A percentile compares a stretch with the other conserved stretches of the same genome.
Conservation (phyloP, 35 echinoderm and acorn worm species). For the Patiria miniata region DNA sequence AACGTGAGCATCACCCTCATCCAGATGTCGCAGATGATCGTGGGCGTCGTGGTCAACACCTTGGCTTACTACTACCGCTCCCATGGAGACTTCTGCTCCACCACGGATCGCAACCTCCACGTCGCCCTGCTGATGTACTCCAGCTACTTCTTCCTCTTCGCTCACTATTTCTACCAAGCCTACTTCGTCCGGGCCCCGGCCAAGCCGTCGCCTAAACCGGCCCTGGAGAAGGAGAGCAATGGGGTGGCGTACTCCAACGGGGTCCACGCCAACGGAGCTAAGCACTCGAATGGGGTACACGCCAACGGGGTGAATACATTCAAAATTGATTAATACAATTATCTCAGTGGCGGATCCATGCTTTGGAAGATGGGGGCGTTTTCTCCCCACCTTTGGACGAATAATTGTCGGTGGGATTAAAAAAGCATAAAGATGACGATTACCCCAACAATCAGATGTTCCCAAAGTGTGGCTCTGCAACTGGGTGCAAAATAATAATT, state of each 20-base stretch:
- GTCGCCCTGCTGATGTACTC: conserved; percentile 87
- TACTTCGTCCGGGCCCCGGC: conserved; percentile 59
- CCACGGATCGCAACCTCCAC: conserved; percentile 72
- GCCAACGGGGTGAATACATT: background rate
- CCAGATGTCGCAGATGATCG: conserved; percentile 94
- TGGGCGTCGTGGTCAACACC: conserved; percentile 72
- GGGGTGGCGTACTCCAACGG: conserved; percentile 41
- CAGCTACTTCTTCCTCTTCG: conserved; percentile 92
- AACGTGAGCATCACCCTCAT: conserved; percentile 88
- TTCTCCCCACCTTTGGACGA: no score
- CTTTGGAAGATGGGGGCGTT: no score
- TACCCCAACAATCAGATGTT: no score
- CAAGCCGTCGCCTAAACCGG: conserved; percentile 13
- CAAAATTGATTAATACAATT: background rate
- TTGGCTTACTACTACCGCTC: conserved; percentile 64
- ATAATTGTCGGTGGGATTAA: no score
- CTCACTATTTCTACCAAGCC: conserved; percentile 95
- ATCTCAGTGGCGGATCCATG: no score
- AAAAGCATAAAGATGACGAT: no score
- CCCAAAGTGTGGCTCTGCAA: no score
- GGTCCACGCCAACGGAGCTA: conserved; percentile 7
- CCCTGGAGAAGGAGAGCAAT: conserved; percentile 8
- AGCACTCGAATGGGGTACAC: background rate
- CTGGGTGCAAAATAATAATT: no score
- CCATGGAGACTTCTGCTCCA: conserved; percentile 69